Conservation (phyloP, 92 coral and sea anemone species). For the Epizoanthus rinbou region DNA sequence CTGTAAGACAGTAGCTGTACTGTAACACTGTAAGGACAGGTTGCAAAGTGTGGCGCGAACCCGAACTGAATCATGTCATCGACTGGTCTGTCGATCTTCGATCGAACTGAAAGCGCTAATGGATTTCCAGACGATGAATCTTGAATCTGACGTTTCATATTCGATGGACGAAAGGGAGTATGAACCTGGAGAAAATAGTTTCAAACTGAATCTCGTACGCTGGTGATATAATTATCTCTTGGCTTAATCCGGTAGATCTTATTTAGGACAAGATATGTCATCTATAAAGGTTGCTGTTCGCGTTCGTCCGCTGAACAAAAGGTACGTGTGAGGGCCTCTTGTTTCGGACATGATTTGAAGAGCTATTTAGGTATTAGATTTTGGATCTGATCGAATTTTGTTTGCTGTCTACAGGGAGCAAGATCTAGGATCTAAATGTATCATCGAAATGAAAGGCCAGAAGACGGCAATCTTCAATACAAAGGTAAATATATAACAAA, state of each 20-base stretch:
- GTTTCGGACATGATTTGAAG: background rate
- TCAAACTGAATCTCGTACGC: background rate
- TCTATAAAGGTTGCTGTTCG: constrained; percentile 35
- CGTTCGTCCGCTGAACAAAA: constrained; percentile 38
- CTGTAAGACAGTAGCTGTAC: no score
- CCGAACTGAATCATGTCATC: background rate
- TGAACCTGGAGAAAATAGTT: background rate
- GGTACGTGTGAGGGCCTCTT: background rate
- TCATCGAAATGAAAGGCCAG: constrained; percentile 40
- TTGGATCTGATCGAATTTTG: background rate
- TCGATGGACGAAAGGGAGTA: background rate
- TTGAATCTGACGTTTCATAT: background rate
- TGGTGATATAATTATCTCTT: background rate
- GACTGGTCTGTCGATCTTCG: background rate
- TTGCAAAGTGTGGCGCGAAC: no score
- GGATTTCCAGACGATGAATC: background rate
- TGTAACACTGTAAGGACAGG: no score
- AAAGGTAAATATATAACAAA: constrained; percentile 4
- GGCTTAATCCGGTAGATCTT: background rate
- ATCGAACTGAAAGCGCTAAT: background rate
- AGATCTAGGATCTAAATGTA: constrained; percentile 44
- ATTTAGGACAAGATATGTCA: background rate
- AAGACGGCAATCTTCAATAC: constrained; percentile 26
- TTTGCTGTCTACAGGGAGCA: constrained; percentile 32
- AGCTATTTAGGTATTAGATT: no score